Percentiles rank a stretch among this genome's conserved stretches.
Evolutionary conservation across 2,113 vertebrate genomes (phyloP).

Genomic region (Varanus salvator): DNA sequence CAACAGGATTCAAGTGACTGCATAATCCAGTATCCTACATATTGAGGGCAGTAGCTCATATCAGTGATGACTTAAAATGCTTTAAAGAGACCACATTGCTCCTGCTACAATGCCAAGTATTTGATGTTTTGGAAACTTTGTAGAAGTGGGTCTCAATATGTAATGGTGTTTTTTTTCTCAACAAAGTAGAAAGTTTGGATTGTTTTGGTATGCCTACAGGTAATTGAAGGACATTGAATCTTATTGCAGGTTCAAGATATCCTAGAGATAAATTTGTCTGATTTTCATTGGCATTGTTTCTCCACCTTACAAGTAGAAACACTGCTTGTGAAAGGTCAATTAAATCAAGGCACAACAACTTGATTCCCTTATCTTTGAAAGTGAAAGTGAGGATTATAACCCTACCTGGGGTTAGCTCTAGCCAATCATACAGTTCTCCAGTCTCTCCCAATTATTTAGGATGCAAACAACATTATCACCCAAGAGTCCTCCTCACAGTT

Average conservation of each 20-base stretch:
- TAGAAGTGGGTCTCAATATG: neutral
- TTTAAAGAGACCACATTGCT: slow-evolving; percentile 1
- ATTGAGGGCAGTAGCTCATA: neutral
- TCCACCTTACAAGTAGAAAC: neutral
- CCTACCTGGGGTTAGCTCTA: slow-evolving; percentile 31
- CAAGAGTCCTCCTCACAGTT: neutral
- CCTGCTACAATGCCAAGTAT: neutral
- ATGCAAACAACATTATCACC: slow-evolving; percentile 26
- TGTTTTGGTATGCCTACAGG: neutral
- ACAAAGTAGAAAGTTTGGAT: neutral
- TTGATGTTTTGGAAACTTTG: slow-evolving; percentile 21
- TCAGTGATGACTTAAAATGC: neutral
- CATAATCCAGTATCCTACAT: neutral
- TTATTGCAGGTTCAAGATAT: fast-evolving
- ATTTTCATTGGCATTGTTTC: neutral
- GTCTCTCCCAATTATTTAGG: neutral
- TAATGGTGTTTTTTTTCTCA: neutral
- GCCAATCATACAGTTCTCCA: slow-evolving; percentile 13
- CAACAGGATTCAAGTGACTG: neutral
- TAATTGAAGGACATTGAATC: slow-evolving; percentile 8
- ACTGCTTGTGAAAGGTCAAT: slow-evolving; percentile 3
- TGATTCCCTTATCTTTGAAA: slow-evolving; percentile 35
- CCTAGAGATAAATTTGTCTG: neutral
- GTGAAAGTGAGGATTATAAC: slow-evolving; percentile 37
- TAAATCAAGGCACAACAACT: neutral